Base-by-base conservation (phyloP, 2,113 vertebrate genomes). In the Xenopus laevis region DNA sequence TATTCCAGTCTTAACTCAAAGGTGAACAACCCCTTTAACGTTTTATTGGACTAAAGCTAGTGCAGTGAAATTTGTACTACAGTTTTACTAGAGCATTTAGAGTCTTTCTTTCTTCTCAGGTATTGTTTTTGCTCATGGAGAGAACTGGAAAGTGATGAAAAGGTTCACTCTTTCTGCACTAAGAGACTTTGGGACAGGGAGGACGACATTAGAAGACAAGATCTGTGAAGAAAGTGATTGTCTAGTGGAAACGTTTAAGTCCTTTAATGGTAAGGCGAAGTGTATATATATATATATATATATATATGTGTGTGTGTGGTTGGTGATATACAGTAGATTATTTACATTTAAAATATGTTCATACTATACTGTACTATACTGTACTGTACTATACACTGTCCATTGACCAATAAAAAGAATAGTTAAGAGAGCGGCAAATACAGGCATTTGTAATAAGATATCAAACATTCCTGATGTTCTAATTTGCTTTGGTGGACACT, bases 171-270 rank as follows among this genome's bases (percentile, higher is more conserved):
- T 89, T n/a, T 70, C 71, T 4, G 87, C 71, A 5, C 76, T 88
- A 15, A 83, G 71, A 72, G 84, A 89, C 61, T 87, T 86, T 71
- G 87, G 89, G 6, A 87, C 88, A 85, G 88, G 86, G 2, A 88
- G 81, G 45, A 86, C 18, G 65, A 30, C 57, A 0, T 79, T 71
- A 64, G 84, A 89, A 55, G 82, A 82, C 17, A 86, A 79, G 72
- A 87, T 89, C 18, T 75, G 77, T 6, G 83, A 86, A 55, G 87
- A 90, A 67, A 74, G 78, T 20, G 55, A 71, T 1, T 52, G 79
- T 44, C 77, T 89, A 18, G 71, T 71, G 16, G 13, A 84, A 7
- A 80, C 77, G 7, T 80, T 89, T 50, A 58, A 83, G 13, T 65
- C 79, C 68, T 77, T 81, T 66, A 21, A 82, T 79, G 89, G 88